Conservation (phyloP, 2,797 vertebrate genomes). For the Silurus aristotelis region DNA sequence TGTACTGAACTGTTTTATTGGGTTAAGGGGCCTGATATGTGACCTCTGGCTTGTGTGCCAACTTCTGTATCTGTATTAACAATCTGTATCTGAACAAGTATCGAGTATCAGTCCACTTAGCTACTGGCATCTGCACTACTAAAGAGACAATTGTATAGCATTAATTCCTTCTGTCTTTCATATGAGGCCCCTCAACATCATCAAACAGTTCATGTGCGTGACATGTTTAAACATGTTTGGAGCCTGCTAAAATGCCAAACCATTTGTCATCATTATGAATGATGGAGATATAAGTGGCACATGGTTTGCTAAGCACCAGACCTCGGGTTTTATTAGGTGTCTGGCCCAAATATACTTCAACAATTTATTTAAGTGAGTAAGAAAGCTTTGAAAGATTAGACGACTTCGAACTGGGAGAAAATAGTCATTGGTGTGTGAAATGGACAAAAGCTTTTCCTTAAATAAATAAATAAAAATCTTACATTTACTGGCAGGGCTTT, state of each 20-base stretch:
- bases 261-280: slow-evolving; percentile 31
- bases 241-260: slow-evolving; percentile 15
- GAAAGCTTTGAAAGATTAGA: slow-evolving; percentile 24
- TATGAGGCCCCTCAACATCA: slow-evolving; percentile 43
- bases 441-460: slow-evolving; percentile 22
- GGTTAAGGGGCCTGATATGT: slow-evolving; percentile 36
- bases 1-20: slow-evolving; percentile 40
- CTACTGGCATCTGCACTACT: slow-evolving; percentile 32
- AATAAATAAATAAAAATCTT: slow-evolving; percentile 29
- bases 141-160: slow-evolving; percentile 46
- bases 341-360: slow-evolving; percentile 1
- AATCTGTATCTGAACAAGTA: slow-evolving; percentile 67
- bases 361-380: slow-evolving; percentile 25
- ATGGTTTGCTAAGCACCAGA: slow-evolving; percentile 18
- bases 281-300: slow-evolving; percentile 27
- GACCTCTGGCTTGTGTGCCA: slow-evolving; percentile 57
- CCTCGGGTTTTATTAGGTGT: slow-evolving; percentile 38
- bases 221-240: slow-evolving; percentile 29
- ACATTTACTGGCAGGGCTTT: neutral
- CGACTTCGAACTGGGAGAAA: neutral
- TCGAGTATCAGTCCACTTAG: slow-evolving; percentile 63
- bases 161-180: slow-evolving; percentile 56
- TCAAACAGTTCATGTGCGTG: slow-evolving; percentile 51
- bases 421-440: neutral
- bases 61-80: slow-evolving; percentile 66